Evolutionary conservation across 2,797 vertebrate genomes (phyloP).

Genomic region (Acomys russatus): DNA sequence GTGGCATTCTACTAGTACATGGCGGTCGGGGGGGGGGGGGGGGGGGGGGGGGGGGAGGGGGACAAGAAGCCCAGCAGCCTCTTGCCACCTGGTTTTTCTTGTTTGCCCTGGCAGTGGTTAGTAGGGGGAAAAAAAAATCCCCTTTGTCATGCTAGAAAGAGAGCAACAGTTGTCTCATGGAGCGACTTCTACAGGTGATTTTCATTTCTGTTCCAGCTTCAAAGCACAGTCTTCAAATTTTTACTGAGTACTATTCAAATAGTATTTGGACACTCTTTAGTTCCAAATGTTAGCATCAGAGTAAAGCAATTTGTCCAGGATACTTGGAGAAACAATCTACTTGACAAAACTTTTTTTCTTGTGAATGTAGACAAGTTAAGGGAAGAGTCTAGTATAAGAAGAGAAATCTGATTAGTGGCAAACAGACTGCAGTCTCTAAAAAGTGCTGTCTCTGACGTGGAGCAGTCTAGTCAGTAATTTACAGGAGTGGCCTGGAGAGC

Average conservation of each 20-base stretch:
- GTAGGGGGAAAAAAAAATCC: neutral
- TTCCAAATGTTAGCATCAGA: constrained; percentile 20
- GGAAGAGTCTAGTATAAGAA: neutral
- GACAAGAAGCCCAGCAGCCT: neutral
- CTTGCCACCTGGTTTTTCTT: neutral
- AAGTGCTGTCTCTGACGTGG: neutral
- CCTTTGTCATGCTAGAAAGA: constrained; percentile 4
- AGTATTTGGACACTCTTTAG: neutral
- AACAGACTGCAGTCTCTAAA: constrained; percentile 12
- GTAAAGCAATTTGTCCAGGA: neutral
- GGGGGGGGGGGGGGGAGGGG: too few relatives aligned
- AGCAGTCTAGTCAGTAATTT: neutral
- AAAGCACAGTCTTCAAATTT: neutral
- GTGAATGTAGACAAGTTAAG: neutral
- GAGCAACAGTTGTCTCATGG: neutral
- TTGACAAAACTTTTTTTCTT: neutral
- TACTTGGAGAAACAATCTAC: neutral
- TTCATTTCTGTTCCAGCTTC: neutral
- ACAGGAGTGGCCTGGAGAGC: neutral
- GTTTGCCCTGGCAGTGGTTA: neutral
- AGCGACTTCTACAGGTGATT: neutral
- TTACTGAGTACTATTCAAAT: neutral
- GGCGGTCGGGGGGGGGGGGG: neutral
- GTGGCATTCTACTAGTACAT: neutral
- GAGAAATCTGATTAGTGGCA: neutral